Conservation (phyloP, 2,888 invertebrate genomes). For the Bruchidius siliquastri region DNA sequence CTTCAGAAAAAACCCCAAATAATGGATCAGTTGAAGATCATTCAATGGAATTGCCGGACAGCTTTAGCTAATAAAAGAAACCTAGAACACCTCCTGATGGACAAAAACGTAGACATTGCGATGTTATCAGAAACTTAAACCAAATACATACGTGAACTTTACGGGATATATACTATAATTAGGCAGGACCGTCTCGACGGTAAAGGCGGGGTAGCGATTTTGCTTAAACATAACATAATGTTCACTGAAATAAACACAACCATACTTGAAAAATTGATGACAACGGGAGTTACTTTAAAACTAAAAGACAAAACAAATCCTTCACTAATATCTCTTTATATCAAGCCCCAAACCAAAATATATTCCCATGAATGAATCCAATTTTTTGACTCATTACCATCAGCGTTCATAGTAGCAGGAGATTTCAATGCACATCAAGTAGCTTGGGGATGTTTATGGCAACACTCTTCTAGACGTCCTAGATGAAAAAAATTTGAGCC, state of each 20-base stretch:
- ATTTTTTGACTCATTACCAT: neutral
- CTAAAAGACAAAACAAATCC: neutral
- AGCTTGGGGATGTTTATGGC: neutral
- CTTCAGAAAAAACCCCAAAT: too few relatives aligned
- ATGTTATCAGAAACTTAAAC: neutral
- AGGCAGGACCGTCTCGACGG: neutral
- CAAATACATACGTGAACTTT: neutral
- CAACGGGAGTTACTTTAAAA: neutral
- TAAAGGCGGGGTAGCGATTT: neutral
- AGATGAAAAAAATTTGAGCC: too few relatives aligned
- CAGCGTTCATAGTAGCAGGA: neutral
- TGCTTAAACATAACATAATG: neutral
- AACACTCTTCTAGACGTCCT: too few relatives aligned
- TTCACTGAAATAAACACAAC: neutral
- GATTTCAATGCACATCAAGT: neutral
- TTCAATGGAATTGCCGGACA: too few relatives aligned
- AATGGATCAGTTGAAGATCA: too few relatives aligned
- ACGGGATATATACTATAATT: neutral
- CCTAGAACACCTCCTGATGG: too few relatives aligned
- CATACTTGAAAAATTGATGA: neutral
- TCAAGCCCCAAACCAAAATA: neutral
- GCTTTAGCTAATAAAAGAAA: too few relatives aligned
- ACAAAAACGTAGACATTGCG: too few relatives aligned
- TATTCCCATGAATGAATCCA: neutral
- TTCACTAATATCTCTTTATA: neutral